Evolutionary conservation across 2,113 vertebrate genomes (phyloP), one percentile per base, ranked within the genome.

Genomic region (Furnarius figulus): DNA sequence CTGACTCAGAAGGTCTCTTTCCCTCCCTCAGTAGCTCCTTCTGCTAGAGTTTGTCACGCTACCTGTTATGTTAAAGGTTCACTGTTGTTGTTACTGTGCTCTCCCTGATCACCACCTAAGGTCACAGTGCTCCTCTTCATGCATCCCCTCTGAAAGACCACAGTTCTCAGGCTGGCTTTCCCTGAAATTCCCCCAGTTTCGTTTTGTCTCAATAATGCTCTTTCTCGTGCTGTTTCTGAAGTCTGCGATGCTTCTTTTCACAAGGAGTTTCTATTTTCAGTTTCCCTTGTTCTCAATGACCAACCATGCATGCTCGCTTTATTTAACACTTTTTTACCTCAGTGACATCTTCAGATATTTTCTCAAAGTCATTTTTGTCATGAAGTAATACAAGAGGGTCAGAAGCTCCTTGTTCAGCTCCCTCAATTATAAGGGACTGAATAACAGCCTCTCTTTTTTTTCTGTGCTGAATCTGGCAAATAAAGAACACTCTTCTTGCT

Each of bases 261-360:
- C 56, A 78, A 84, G 80, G 65, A 95, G 56, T 16, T 86, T 96
- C 92, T 97, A 92, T 97, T 97, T 96, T 93, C 61, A 47, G 52
- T 61, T 89, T 81, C 80, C 33, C 93, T 89, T 84, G 68, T 85
- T 97, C 96, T 95, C 91, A 72, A 35, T 91, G 94, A 75, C 86
- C 89, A 95, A 21, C 84, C 44, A 42, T 95, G 93, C 89, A 76
- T 85, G 77, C 61, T 87, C 19, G 33, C 42, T 92, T 90, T 82
- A 88, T 85, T 91, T 91, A 82, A 87, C 68, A 87, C 49, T 85
- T 95, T 84, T 93, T 68, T 81, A 86, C 68, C 73, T 81, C 78
- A 79, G 74, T 78, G 86, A 62, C 46, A 61, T 35, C 53, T 67
- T 85, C 63, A 73, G 52, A 59, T 90, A 71, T 78, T 88, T 95